Base-by-base conservation (phyloP, 2,888 invertebrate species). In the Phyllotreta cruciferae region DNA sequence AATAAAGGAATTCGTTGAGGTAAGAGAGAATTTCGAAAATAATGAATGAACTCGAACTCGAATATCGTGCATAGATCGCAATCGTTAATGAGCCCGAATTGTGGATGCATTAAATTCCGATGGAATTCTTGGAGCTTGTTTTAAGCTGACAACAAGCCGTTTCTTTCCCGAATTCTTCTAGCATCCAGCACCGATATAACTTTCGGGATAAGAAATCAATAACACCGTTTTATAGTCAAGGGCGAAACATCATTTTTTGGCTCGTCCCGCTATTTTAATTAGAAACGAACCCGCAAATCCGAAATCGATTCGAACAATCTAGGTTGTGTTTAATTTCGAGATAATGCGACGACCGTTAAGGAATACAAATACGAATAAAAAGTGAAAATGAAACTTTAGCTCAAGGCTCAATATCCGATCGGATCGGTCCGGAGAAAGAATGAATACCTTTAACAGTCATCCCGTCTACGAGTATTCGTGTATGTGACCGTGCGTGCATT, bases 201-300 rank as follows among this genome's bases (percentile, higher is more conserved):
- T 58, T 47, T 44, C 39, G 45, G 57, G 58, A 63, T 54, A 63
- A 63, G 58, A 63, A 63, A 63, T 63, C 63, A 45, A 63, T 63
- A 63, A 45, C 10, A 47, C 24, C 24, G 45, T 45, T 11, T 55
- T 36, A 47, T 63, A 44, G 49, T 11, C 47, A 36, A 24, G 42
- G 55, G 37, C 63, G 54, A 34, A 57, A 41, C 9, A 7, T 11
- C 8, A 41, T 41, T 55, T 41, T 41, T 41, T 5, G 10, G 41
- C 1, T 5, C 41, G 41, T 38, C n/a, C 41, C 9, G 9, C 41
- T 41, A 41, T 1, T 9, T 41, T 41, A 10, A 41, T 41, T 24
- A 24, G 24, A 24, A n/a, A 41, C 41, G 41, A 41, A 41, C 41
- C 10, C 41, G 10, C 41, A 41, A 41, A 41, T 41, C 34, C 47